phyloP scores from a whole-genome alignment of 2,888 invertebrate species.

The Octodonta nipae region DNA sequence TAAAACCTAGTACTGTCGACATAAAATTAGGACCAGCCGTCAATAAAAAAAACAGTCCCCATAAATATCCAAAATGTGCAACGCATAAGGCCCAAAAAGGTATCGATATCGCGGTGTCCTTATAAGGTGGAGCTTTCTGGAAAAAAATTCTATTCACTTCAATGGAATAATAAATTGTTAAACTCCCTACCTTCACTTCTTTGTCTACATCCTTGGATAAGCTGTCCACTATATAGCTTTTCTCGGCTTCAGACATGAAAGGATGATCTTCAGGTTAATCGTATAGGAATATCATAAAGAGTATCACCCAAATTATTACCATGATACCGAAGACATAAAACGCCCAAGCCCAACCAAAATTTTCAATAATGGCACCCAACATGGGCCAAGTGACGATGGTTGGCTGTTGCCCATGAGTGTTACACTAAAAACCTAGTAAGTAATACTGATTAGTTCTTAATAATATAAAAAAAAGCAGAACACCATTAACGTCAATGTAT shows the following conservation, averaged over 20 bases:
- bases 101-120: slow-evolving; percentile 46
- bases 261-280: slow-evolving; percentile 44
- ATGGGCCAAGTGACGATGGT: slow-evolving; percentile 39
- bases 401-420: no score
- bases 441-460: no score
- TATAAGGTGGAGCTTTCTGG: slow-evolving; percentile 53
- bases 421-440: no score
- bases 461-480: no score
- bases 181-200: neutral
- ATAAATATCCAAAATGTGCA: slow-evolving; percentile 62
- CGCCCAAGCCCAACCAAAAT: slow-evolving; percentile 30
- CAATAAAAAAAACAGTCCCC: slow-evolving; percentile 63
- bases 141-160: no score
- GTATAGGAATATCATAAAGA: slow-evolving; percentile 40
- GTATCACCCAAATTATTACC: slow-evolving; percentile 27
- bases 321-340: slow-evolving; percentile 28
- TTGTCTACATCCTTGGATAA: slow-evolving; percentile 13
- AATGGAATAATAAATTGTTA: no score
- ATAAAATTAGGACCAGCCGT: slow-evolving; percentile 65
- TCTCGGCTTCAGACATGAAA: slow-evolving; percentile 39
- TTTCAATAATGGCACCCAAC: slow-evolving; percentile 28
- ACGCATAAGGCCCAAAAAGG: slow-evolving; percentile 55
- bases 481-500: no score
- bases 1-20: slow-evolving; percentile 57
- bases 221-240: slow-evolving; percentile 40